phyloP scores from a whole-genome alignment of 2,113 vertebrate species.

The Paralichthys olivaceus region DNA sequence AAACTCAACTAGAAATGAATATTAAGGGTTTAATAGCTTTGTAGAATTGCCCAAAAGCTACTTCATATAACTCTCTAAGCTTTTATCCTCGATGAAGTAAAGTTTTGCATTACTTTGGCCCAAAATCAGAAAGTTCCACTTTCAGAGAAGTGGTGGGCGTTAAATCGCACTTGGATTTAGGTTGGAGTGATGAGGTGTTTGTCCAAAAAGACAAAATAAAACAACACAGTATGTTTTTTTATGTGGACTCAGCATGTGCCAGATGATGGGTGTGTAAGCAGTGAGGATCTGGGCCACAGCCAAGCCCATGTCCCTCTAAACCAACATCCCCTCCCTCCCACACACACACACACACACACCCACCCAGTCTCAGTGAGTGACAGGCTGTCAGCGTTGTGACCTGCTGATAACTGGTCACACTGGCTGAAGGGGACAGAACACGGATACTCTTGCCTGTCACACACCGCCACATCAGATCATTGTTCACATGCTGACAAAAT shows the following conservation, averaged over 20 bases:
- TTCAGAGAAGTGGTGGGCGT: slow-evolving; percentile 11
- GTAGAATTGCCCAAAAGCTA: slow-evolving; percentile 61
- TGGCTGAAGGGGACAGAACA: slow-evolving; percentile 64
- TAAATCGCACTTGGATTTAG: neutral
- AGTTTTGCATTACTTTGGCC: slow-evolving; percentile 40
- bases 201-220: neutral
- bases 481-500: slow-evolving; percentile 54
- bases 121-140: slow-evolving; percentile 42
- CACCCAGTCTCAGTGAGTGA: slow-evolving; percentile 56
- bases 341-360: slow-evolving; percentile 1
- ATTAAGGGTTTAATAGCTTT: slow-evolving; percentile 63
- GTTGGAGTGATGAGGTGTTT: neutral
- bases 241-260: neutral
- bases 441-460: slow-evolving; percentile 54
- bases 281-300: slow-evolving; percentile 35
- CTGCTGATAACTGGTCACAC: slow-evolving; percentile 47
- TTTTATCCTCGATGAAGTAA: slow-evolving; percentile 56
- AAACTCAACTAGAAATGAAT: slow-evolving; percentile 66
- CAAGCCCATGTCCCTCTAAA: slow-evolving; percentile 37
- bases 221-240: neutral
- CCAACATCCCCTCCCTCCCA: slow-evolving; percentile 27
- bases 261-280: slow-evolving; percentile 4
- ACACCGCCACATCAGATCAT: slow-evolving; percentile 60
- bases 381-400: slow-evolving; percentile 53
- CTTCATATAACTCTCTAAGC: slow-evolving; percentile 60